Base-by-base conservation (phyloP, 2,113 vertebrate species). In the Macrotus californicus region DNA sequence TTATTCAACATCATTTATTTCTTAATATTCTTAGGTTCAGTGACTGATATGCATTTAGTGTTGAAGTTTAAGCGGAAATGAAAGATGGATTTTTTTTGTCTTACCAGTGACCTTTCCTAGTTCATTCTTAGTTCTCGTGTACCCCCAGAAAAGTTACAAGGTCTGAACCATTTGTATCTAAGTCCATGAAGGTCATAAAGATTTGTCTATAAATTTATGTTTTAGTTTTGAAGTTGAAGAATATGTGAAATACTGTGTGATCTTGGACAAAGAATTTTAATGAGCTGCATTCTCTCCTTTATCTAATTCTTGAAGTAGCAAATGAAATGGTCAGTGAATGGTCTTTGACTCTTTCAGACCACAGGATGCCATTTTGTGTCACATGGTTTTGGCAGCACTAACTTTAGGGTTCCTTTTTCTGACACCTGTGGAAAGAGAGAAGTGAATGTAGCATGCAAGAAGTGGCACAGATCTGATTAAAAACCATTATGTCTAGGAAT, bases 1-100 rank as follows among this genome's bases (percentile, higher is more conserved):
- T 96, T 85, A 94, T 89, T 91, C 52, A 92, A 52, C 34, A 92
- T 41, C 3, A 90, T 93, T 94, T 95, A 39, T 82, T 96, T 94
- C 59, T 90, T 86, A 97, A 72, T 93, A 86, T 82, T 85, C 80
- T 89, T 75, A 84, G 80, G 93, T 95, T 94, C 34, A 83, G 59
- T 43, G 89, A 89, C 7, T 54, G 59, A 86, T 83, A 77, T 43
- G 4, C 46, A 69, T 70, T 77, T 94, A 83, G 13, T 22, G 82
- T 83, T 61, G 86, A 82, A 95, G 19, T 6, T 79, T 93, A 94
- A 77, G 19, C 22, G 79, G 59, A 91, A 82, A 80, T 76, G 73
- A 77, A 94, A 95, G 41, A 76, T 88, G 46, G 12, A 66, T 46
- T 31, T 84, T 85, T 52, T 89, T 86, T 59, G 56, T 90, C 14